Percentiles rank a stretch among this genome's conserved stretches.
Conservation (phyloP, 2,888 invertebrate genomes). For the Mechanitis messenoides region DNA sequence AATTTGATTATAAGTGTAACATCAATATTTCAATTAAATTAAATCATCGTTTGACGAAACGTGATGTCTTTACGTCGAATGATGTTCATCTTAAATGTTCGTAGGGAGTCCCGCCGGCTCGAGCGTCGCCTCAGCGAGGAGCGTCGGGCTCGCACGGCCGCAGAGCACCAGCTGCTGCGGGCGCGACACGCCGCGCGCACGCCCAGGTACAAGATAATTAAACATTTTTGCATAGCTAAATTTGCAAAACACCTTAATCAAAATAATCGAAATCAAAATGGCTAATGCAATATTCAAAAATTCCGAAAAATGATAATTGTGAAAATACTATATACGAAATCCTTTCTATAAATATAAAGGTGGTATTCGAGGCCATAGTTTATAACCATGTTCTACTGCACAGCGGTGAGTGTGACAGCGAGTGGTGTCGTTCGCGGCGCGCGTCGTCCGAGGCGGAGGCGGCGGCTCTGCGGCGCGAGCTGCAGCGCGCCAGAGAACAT, state of each 20-base stretch:
- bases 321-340: no score
- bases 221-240: not conserved
- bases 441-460: constrained; percentile 63
- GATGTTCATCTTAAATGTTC: constrained; percentile 25
- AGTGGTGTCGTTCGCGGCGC: constrained; percentile 76
- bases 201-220: constrained; percentile 23
- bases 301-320: no score
- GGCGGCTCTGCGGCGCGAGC: constrained; percentile 73
- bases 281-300: no score
- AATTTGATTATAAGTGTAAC: no score
- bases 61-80: no score
- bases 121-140: constrained; percentile 93
- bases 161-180: constrained; percentile 87
- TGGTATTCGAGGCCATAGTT: not conserved
- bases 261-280: not conserved
- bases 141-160: constrained; percentile 83
- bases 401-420: constrained; percentile 60
- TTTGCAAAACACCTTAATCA: not conserved
- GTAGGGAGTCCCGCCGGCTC: constrained; percentile 81
- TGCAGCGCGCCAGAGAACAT: constrained; percentile 48
- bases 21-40: no score
- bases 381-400: not conserved
- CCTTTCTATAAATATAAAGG: no score
- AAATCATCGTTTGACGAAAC: no score
- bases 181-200: constrained; percentile 46